phyloP scores from a whole-genome alignment of 2,113 vertebrate genomes.

The Mesitornis unicolor region DNA sequence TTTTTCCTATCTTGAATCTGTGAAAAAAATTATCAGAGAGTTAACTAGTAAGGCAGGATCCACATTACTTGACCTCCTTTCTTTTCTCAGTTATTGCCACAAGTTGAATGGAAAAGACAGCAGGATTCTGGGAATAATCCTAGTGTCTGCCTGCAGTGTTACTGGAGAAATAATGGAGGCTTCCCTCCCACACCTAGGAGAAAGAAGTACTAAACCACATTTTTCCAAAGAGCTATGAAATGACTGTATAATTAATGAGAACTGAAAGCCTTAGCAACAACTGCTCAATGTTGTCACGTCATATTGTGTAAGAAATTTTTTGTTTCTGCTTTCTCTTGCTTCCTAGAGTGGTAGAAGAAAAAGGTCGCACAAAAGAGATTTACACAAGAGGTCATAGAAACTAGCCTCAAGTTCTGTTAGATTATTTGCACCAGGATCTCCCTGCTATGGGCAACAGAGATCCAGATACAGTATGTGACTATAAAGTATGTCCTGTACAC shows the following conservation, averaged over 20 bases:
- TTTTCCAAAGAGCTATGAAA: background rate
- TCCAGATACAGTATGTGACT: background rate
- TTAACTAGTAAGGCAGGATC: background rate
- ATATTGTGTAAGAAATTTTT: background rate
- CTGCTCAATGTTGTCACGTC: background rate
- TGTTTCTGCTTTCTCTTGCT: background rate
- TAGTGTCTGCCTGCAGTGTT: background rate
- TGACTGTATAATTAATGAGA: background rate
- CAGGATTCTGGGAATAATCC: background rate
- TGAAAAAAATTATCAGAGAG: background rate
- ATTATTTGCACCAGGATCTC: background rate
- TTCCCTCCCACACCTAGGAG: background rate
- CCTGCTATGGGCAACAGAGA: background rate
- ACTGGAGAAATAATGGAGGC: background rate
- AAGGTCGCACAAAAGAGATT: background rate
- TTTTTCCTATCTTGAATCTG: background rate
- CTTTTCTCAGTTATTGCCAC: background rate
- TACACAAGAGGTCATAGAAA: background rate
- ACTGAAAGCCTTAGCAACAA: constrained; percentile 20
- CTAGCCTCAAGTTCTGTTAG: background rate
- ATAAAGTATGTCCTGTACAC: background rate
- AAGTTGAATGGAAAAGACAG: background rate
- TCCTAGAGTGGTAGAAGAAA: background rate
- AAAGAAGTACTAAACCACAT: background rate
- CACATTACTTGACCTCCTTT: background rate